These are phyloP conservation scores for Apus apus DNA, from an alignment of 2,113 vertebrate genomes.

Conservation along the genomic window DNA sequence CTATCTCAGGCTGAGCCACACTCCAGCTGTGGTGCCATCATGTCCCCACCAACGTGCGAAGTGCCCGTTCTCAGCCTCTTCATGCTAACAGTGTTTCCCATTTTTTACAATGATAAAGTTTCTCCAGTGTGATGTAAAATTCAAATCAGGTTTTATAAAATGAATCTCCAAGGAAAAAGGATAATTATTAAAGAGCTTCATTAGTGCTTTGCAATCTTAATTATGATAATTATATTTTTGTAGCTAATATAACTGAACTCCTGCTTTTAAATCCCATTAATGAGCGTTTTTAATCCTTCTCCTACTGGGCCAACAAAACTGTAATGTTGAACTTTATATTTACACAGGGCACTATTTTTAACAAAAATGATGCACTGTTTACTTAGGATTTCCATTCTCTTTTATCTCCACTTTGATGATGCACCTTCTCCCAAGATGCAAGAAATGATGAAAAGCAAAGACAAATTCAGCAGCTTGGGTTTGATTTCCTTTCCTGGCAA, in stretches of 20 bases:
- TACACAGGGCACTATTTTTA: constrained; percentile 15
- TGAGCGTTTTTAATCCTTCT: constrained; percentile 52
- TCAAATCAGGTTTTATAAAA: constrained; percentile 59
- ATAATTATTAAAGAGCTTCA: constrained; percentile 65
- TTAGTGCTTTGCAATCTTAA: constrained; percentile 70
- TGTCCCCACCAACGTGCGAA: accelerated
- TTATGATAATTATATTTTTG: constrained; percentile 73
- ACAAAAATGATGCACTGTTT: neutral
- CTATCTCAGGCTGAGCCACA: neutral
- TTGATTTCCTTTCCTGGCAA: neutral
- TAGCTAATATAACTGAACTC: constrained; percentile 62
- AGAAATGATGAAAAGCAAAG: neutral
- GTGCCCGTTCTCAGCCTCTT: neutral
- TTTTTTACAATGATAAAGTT: constrained; percentile 12
- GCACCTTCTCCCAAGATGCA: neutral
- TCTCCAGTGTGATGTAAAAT: constrained; percentile 18
- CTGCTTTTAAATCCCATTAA: constrained; percentile 68
- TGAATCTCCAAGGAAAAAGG: constrained; percentile 59
- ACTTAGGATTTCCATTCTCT: neutral
- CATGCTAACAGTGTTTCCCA: neutral
- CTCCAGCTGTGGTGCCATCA: neutral
- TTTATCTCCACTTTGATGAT: neutral
- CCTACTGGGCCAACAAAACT: constrained; percentile 52
- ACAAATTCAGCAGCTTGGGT: neutral
- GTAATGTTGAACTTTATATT: constrained; percentile 37